Evolutionary conservation across 2,797 vertebrate genomes (phyloP).

Genomic region (Acanthopagrus latus): DNA sequence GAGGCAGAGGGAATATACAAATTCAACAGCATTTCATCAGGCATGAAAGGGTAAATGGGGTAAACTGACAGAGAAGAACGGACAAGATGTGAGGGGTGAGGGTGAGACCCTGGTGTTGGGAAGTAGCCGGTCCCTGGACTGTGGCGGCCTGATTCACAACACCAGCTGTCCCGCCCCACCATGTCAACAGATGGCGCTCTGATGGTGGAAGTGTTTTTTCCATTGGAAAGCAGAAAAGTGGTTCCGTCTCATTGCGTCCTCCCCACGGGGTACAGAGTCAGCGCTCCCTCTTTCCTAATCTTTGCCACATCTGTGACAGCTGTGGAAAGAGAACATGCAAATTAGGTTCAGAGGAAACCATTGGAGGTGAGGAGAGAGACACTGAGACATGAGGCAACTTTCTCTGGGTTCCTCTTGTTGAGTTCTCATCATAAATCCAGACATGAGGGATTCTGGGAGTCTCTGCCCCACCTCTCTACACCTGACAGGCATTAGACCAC

Average conservation of each 20-base stretch:
- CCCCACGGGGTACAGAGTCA: conserved; percentile 50
- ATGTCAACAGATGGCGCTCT: conserved; percentile 74
- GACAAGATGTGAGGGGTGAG: conserved; percentile 68
- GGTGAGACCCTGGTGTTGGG: conserved; percentile 97
- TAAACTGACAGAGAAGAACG: background rate
- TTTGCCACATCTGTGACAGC: conserved; percentile 71
- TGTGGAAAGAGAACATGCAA: conserved; percentile 75
- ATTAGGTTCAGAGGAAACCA: conserved; percentile 66
- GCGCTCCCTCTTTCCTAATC: conserved; percentile 63
- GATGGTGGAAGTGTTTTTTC: conserved; percentile 31
- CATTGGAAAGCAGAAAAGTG: conserved; percentile 47
- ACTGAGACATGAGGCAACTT: conserved; percentile 49
- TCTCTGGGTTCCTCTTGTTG: conserved; percentile 61
- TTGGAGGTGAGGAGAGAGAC: conserved; percentile 45
- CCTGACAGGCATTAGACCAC: conserved; percentile 77
- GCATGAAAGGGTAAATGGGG: background rate
- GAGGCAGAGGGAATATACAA: background rate
- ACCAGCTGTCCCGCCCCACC: conserved; percentile 96
- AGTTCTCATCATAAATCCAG: conserved; percentile 60
- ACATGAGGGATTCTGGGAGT: conserved; percentile 59
- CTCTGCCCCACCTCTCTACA: conserved; percentile 67
- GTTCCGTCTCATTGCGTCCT: conserved; percentile 73
- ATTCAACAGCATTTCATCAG: background rate
- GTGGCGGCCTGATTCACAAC: conserved; percentile 99
- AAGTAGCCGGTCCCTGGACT: conserved; percentile 95